Evolutionary conservation across 2,797 vertebrate genomes (phyloP).

Genomic region (Darevskia nairensis): DNA sequence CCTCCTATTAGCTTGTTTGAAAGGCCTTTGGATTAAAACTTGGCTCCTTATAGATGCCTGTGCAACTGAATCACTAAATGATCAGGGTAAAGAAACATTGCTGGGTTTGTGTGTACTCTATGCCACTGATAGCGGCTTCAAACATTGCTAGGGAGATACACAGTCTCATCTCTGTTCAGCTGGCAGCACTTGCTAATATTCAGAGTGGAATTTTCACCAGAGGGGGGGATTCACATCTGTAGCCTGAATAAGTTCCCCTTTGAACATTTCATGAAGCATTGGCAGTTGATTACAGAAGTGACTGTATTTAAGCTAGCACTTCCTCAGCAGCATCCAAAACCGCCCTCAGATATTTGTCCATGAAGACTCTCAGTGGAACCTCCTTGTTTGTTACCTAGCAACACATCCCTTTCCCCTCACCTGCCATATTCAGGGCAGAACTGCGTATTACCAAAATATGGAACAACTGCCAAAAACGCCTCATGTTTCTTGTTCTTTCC

Average conservation of each 20-base stretch:
- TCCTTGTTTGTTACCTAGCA: neutral
- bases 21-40: neutral
- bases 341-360: neutral
- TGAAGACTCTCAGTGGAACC: neutral
- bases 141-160: neutral
- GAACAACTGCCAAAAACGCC: no score
- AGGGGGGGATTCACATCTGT: neutral
- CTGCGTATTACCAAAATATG: neutral
- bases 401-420: neutral
- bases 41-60: neutral
- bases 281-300: conserved; percentile 15
- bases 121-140: neutral
- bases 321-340: conserved; percentile 2
- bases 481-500: neutral
- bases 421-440: neutral
- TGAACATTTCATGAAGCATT: neutral
- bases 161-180: conserved; percentile 4
- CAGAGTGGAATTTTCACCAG: neutral
- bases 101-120: neutral
- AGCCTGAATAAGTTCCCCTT: conserved; percentile 25
- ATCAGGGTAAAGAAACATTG: no score
- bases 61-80: neutral
- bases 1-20: neutral
- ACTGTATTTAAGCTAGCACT: conserved; percentile 1
- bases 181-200: neutral